Percentiles rank a stretch among this genome's conserved stretches.
Evolutionary conservation across 2,888 invertebrate genomes (phyloP).

Genomic region (Calameuta idolon): DNA sequence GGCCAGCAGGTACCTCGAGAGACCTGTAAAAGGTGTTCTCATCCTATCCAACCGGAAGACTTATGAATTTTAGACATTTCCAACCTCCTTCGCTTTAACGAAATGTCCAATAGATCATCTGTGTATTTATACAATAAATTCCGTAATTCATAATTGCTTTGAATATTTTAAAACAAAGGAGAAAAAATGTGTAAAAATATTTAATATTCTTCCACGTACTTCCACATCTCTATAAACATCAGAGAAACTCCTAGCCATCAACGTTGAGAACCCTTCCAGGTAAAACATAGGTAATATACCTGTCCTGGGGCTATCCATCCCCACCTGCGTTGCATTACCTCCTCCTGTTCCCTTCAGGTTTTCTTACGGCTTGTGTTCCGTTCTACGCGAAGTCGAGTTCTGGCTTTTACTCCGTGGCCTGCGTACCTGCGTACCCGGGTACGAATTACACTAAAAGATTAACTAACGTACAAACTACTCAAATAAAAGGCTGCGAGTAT

Average conservation of each 20-base stretch:
- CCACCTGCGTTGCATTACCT: constrained; percentile 25
- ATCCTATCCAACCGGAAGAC: neutral
- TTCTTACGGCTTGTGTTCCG: constrained; percentile 18
- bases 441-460: neutral
- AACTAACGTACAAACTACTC: neutral
- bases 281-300: constrained; percentile 54
- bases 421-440: neutral
- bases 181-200: neutral
- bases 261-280: constrained; percentile 46
- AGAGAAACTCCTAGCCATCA: neutral
- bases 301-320: constrained; percentile 43
- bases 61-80: neutral
- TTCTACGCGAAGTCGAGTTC: constrained; percentile 2
- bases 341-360: constrained; percentile 20
- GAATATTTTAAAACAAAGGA: neutral
- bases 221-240: neutral
- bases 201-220: neutral
- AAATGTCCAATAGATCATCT: neutral
- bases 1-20: neutral
- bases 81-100: neutral
- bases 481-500: neutral
- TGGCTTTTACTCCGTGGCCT: neutral
- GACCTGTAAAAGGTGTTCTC: neutral
- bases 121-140: neutral
- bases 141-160: neutral